phyloP scores from a whole-genome alignment of 2,797 vertebrate genomes.

The Alauda arvensis region DNA sequence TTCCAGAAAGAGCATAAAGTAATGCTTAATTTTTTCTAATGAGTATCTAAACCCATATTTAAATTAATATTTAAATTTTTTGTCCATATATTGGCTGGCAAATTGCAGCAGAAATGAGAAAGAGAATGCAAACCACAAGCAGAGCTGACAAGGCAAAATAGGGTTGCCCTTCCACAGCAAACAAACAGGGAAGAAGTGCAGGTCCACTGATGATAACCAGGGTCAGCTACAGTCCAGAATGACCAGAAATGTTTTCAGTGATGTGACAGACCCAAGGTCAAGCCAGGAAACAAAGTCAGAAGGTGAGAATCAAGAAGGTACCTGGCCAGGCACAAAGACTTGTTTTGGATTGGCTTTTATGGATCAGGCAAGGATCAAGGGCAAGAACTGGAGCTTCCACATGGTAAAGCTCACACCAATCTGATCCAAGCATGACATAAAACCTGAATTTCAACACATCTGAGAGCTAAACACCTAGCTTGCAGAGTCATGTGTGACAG shows the following conservation, averaged over 20 bases:
- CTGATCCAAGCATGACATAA: background rate
- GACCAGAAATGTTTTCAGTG: background rate
- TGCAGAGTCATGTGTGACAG: background rate
- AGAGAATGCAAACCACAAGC: background rate
- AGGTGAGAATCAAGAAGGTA: background rate
- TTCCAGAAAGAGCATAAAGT: background rate
- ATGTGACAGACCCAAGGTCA: background rate
- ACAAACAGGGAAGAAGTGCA: background rate
- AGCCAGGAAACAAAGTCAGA: background rate
- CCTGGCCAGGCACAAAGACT: accelerated
- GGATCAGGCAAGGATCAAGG: background rate
- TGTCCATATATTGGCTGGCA: background rate
- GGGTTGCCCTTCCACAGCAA: background rate
- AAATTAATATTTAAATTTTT: background rate
- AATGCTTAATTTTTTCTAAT: background rate
- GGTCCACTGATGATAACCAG: background rate
- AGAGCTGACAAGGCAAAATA: background rate
- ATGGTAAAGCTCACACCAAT: background rate
- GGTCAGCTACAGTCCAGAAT: background rate
- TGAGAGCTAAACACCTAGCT: background rate
- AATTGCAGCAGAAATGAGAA: background rate
- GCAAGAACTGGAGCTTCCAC: background rate
- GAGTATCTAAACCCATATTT: background rate
- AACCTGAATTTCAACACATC: background rate
- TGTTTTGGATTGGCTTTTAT: background rate